Evolutionary conservation across 2,888 invertebrate species (phyloP), one percentile per base, ranked within the genome.

Genomic region (Spatulosminthurus flaviceps): DNA sequence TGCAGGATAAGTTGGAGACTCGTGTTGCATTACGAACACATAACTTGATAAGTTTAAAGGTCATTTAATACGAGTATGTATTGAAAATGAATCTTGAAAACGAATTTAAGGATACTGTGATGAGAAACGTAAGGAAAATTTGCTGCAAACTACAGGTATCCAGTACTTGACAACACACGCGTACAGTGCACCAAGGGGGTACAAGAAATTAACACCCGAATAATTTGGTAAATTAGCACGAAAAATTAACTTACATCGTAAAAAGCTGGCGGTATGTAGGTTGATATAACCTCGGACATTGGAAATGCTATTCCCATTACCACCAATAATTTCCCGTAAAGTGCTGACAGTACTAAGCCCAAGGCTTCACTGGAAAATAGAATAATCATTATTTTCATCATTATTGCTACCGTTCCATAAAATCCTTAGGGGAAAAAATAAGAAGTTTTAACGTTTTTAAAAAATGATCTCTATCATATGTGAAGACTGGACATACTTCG

Each of bases 221-320:
- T 67, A 19, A 66, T 24, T 11, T 9, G 2, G 1, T 1, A 1
- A 64, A 64, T 64, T 70, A 70, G 21, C 41, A 29, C 29, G 11
- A 70, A 70, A 64, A n/a, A n/a, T n/a, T 29, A 24, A 77, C 83
- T 88, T 87, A 93, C 94, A 91, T 96, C 95, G 88, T 96, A 96
- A 89, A 95, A 96, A 34, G 95, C 95, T 83, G 95, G 95, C 86
- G 96, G 96, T 87, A 96, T 95, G 89, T 95, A 94, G 28, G 95
- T 94, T 71, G 96, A 95, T 87, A 96, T 96, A 85, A 96, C 95
- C 90, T 97, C 96, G 82, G 96, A 95, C 93, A 97, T 94, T 77
- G 97, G 97, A 88, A 97, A 95, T 24, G 96, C 95, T 83, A 95
- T 92, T 82, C 97, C 97, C 94, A 96, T 95, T 73, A 97, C 95